These are phyloP conservation scores for Urosaurus nigricauda DNA, from an alignment of 2,797 vertebrate genomes.

Conservation along the genomic window DNA sequence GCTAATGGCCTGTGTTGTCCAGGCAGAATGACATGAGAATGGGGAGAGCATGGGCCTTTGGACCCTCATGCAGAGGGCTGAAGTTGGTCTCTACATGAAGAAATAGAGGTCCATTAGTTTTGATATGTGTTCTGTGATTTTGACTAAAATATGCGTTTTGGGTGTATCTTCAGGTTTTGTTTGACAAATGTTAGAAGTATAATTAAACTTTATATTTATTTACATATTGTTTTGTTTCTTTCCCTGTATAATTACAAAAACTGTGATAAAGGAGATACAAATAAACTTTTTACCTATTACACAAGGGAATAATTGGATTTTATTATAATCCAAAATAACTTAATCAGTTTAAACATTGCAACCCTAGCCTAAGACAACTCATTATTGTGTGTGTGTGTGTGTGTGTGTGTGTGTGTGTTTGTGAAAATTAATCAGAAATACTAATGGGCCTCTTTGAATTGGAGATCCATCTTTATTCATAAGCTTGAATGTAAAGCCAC, in stretches of 20 bases:
- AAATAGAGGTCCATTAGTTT: constrained; percentile 53
- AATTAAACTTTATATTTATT: constrained; percentile 72
- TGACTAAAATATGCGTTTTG: constrained; percentile 55
- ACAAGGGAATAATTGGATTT: constrained; percentile 77
- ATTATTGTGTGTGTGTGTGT: no score
- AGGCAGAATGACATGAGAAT: no score
- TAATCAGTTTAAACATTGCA: constrained; percentile 74
- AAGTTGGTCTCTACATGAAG: constrained; percentile 14
- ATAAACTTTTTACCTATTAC: constrained; percentile 75
- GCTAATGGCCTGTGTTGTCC: no score
- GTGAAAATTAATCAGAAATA: constrained; percentile 69
- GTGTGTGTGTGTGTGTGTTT: constrained; percentile 52
- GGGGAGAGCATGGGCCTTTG: no score
- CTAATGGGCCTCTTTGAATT: constrained; percentile 67
- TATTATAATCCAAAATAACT: constrained; percentile 74
- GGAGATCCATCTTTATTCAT: constrained; percentile 42
- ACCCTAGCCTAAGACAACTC: constrained; percentile 69
- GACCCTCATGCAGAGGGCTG: neutral
- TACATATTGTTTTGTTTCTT: constrained; percentile 74
- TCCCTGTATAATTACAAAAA: constrained; percentile 73
- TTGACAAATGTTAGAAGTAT: constrained; percentile 63
- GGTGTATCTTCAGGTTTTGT: constrained; percentile 51
- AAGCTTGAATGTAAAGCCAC: constrained; percentile 41
- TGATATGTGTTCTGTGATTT: constrained; percentile 34
- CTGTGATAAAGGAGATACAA: constrained; percentile 74